phyloP scores from a whole-genome alignment of 2,797 vertebrate species.

The Catharus ustulatus region DNA sequence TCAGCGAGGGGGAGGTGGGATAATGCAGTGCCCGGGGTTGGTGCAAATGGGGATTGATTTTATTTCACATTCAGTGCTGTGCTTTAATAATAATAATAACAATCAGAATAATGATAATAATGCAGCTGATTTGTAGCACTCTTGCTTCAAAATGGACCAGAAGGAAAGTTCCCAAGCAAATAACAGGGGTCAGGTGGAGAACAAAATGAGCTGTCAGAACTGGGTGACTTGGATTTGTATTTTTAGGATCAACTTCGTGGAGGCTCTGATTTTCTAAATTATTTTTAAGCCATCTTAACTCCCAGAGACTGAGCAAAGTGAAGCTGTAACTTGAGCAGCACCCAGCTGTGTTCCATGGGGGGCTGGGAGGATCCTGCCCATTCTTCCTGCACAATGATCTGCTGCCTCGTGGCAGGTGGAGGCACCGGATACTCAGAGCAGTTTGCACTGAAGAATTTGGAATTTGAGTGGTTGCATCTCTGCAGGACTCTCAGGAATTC shows the following conservation, averaged over 20 bases:
- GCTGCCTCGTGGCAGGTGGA: neutral
- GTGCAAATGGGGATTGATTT: neutral
- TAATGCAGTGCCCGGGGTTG: neutral
- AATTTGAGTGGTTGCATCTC: neutral
- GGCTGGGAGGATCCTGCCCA: neutral
- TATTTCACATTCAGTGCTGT: neutral
- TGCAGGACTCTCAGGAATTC: neutral
- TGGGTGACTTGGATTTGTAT: neutral
- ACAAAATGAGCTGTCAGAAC: neutral
- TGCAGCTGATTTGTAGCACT: neutral
- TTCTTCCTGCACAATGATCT: neutral
- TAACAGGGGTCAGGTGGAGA: neutral
- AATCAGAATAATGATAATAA: neutral
- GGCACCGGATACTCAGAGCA: neutral
- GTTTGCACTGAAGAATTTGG: constrained; percentile 1
- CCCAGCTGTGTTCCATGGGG: neutral
- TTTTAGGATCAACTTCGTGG: neutral
- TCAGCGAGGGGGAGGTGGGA: neutral
- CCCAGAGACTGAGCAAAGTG: neutral
- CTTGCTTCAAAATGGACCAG: neutral
- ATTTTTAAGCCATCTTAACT: neutral
- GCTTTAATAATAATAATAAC: neutral
- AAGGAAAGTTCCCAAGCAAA: constrained; percentile 15
- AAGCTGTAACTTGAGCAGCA: neutral
- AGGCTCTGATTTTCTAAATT: neutral